Conservation (phyloP, 2,888 invertebrate genomes). For the Caenorhabditis parvicauda region DNA sequence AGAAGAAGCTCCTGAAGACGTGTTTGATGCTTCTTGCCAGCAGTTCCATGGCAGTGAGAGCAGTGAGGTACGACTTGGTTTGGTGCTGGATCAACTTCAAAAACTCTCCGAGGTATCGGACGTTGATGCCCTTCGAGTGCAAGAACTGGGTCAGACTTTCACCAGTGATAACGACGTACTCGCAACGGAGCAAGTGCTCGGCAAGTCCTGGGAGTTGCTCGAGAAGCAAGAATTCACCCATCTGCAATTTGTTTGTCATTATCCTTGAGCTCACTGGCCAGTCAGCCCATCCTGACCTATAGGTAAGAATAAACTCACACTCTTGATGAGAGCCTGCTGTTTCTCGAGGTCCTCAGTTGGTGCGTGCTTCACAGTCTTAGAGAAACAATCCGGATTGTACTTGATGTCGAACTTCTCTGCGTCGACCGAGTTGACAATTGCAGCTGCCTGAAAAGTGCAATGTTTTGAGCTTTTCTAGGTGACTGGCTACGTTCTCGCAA, state of each 20-base stretch:
- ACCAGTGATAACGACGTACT: conserved; percentile 83
- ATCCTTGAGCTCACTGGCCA: not conserved
- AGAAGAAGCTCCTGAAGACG: conserved; percentile 76
- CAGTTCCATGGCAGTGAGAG: too few relatives aligned
- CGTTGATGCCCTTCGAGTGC: conserved; percentile 90
- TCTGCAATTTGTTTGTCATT: not conserved
- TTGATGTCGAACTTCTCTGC: conserved; percentile 93
- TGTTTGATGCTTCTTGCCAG: conserved; percentile 89
- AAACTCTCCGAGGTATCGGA: conserved; percentile 91
- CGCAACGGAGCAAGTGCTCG: conserved; percentile 68
- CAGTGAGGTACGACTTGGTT: conserved; percentile 71
- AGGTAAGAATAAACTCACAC: conserved; percentile 69
- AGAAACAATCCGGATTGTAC: conserved; percentile 97
- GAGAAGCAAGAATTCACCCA: conserved; percentile 68
- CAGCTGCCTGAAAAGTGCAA: too few relatives aligned
- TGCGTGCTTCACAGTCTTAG: conserved; percentile 84
- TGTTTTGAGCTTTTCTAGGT: too few relatives aligned
- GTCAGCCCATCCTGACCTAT: not conserved
- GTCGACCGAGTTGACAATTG: conserved; percentile 87
- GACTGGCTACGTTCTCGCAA: too few relatives aligned
- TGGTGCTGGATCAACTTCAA: conserved; percentile 72
- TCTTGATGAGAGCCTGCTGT: conserved; percentile 88
- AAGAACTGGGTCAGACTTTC: conserved; percentile 84
- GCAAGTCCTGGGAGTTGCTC: conserved; percentile 84
- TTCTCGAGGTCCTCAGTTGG: conserved; percentile 41